A percentile compares a stretch with the other conserved stretches of the same genome.
phyloP scores from a whole-genome alignment of 2,113 vertebrate species.

The Python bivittatus region DNA sequence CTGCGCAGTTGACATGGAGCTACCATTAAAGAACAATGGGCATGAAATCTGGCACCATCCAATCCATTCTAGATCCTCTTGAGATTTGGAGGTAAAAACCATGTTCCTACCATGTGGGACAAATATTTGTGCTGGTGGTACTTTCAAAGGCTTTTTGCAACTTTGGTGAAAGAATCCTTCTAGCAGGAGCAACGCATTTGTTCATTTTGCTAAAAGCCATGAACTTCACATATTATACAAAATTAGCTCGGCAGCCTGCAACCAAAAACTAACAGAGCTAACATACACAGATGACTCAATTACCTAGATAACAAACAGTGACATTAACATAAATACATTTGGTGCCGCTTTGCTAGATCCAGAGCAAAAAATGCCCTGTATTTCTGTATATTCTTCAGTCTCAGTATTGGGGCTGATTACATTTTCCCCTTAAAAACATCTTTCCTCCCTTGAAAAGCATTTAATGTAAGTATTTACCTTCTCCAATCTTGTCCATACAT shows the following conservation, averaged over 20 bases:
- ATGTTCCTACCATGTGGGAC: neutral
- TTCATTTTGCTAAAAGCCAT: neutral
- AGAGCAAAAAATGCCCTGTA: neutral
- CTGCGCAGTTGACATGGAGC: too few relatives aligned
- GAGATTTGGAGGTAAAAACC: neutral
- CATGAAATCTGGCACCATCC: too few relatives aligned
- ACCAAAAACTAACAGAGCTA: neutral
- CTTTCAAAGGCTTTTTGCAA: neutral
- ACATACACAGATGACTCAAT: neutral
- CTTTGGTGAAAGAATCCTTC: neutral
- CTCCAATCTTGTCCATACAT: neutral
- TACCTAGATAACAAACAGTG: neutral
- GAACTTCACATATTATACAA: neutral
- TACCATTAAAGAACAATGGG: too few relatives aligned
- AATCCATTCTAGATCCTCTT: too few relatives aligned
- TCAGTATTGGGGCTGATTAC: neutral
- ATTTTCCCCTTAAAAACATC: neutral
- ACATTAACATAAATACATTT: neutral
- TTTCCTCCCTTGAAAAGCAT: neutral
- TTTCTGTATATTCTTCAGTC: neutral
- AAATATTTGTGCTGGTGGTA: neutral
- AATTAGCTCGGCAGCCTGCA: neutral
- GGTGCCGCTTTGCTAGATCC: neutral
- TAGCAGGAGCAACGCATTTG: neutral
- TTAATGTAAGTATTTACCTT: neutral